These are phyloP conservation scores for Irena cyanogastra DNA, from an alignment of 2,113 vertebrate genomes.

Conservation along the genomic window DNA sequence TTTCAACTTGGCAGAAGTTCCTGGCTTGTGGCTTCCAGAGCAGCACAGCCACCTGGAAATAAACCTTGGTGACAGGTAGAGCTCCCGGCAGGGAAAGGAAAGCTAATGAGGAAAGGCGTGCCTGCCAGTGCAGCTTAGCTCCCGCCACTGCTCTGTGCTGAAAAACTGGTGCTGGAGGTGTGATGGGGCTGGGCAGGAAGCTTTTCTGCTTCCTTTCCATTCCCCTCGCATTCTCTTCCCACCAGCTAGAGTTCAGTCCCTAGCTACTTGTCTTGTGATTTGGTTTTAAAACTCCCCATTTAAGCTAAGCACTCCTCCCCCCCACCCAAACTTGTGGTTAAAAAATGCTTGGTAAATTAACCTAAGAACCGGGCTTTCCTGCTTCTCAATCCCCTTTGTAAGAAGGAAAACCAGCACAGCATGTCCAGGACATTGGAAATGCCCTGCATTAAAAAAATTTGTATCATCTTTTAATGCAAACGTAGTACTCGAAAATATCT, in stretches of 20 bases:
- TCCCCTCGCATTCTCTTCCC: neutral
- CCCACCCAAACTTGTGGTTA: neutral
- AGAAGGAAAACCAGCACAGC: neutral
- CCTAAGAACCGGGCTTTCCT: neutral
- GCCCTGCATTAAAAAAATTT: neutral
- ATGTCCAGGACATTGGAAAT: neutral
- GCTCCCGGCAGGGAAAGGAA: neutral
- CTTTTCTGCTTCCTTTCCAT: neutral
- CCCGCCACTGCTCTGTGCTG: neutral
- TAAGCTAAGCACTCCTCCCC: neutral
- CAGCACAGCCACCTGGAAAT: constrained; percentile 20
- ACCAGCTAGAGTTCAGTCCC: neutral
- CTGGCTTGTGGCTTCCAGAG: neutral
- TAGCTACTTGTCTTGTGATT: neutral
- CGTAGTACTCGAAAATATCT: neutral
- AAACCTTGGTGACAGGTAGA: constrained; percentile 20
- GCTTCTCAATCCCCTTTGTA: neutral
- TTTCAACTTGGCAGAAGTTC: neutral
- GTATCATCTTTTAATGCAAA: neutral
- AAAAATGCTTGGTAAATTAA: neutral
- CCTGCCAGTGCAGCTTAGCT: constrained; percentile 14
- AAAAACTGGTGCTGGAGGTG: neutral
- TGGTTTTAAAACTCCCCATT: neutral
- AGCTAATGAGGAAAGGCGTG: neutral
- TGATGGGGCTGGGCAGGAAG: neutral